Base-by-base conservation (phyloP, 2,113 vertebrate species). In the Salvelinus namaycush region DNA sequence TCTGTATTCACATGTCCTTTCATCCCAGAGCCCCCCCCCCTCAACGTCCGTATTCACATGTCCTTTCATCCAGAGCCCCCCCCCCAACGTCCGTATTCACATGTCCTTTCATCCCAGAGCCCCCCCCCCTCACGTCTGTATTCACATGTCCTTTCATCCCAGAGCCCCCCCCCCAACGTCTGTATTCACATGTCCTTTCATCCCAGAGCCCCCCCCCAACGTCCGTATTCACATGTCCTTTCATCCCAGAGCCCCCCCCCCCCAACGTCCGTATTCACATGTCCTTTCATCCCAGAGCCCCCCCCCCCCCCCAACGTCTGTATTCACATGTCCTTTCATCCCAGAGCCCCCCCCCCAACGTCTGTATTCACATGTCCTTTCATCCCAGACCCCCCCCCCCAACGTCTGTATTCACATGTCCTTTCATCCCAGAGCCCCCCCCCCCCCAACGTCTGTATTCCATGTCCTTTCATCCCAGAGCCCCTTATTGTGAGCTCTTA, bases 401-500 rank as follows among this genome's bases (percentile, higher is more conserved):
- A 24, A 24, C 24, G 1, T 24, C 24, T 1, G 24, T 24, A 24
- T 24, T 24, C 24, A 24, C 24, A 24, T 24, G 24, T 24, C 24
- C 24, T 24, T 24, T 24, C 24, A 24, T 27, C 26, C 26, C 26
- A 27, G 26, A 27, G 2, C 26, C 26, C 26, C 4, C 29, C 4
- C 29, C 29, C 29, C 29, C 1, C 5, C 88, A 87, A 81, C 80
- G 79, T 89, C 81, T 87, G 80, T 75, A 79, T 14, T 59, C 18
- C 18, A 59, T 59, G 9, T 16, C 5, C 16, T 59, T 59, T 60
- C 57, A 60, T 60, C 66, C 7, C 22, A 6, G 66, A 7, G 66
- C 66, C 12, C 34, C 20, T n/a, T n/a, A n/a, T n/a, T n/a, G n/a
- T n/a, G n/a, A n/a, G n/a, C n/a, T n/a, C n/a, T n/a, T n/a, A n/a